These are phyloP conservation scores for Nesogale talazaci DNA, from an alignment of 2,113 vertebrate genomes.

Conservation along the genomic window DNA sequence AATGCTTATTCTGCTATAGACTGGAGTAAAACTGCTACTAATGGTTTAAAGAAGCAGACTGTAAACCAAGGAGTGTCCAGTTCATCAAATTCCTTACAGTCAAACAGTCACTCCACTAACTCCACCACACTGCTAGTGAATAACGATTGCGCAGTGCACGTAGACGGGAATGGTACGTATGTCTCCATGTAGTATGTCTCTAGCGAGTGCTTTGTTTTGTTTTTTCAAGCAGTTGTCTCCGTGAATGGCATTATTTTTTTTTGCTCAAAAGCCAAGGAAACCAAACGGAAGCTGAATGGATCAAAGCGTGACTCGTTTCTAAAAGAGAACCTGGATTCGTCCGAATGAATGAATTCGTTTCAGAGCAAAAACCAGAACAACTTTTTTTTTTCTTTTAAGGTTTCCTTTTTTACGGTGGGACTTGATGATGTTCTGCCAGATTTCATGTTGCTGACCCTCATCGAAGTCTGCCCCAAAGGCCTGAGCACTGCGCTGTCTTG, in stretches of 20 bases:
- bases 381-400: slow-evolving; percentile 29
- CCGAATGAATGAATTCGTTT: slow-evolving; percentile 55
- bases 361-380: slow-evolving; percentile 35
- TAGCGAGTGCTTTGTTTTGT: slow-evolving; percentile 54
- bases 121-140: slow-evolving; percentile 88
- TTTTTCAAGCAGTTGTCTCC: slow-evolving; percentile 56
- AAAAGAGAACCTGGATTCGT: slow-evolving; percentile 45
- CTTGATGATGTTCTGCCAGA: slow-evolving; percentile 43
- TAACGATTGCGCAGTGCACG: slow-evolving; percentile 86
- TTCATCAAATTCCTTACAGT: slow-evolving; percentile 90
- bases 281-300: slow-evolving; percentile 2
- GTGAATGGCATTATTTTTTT: slow-evolving; percentile 58
- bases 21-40: slow-evolving; percentile 90
- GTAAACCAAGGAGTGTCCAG: slow-evolving; percentile 90
- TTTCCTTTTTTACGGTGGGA: slow-evolving; percentile 50
- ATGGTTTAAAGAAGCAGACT: slow-evolving; percentile 90
- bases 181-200: slow-evolving; percentile 60
- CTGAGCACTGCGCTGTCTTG: slow-evolving; percentile 25
- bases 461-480: slow-evolving; percentile 1
- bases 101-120: slow-evolving; percentile 89
- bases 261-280: slow-evolving; percentile 51
- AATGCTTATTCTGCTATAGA: slow-evolving; percentile 83
- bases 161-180: slow-evolving; percentile 88
- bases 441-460: slow-evolving; percentile 43
- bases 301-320: slow-evolving; percentile 53